phyloP scores from a whole-genome alignment of 1,140 invertebrate genomes.

The honey bee (Apis mellifera) region Amel_HAv3.1 CM009945.2:8184501-8185000 shows the following conservation, averaged over 20 bases:
- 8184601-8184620: background rate
- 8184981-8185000: too few species aligned
- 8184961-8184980: background rate
- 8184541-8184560: background rate
- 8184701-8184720: constrained; percentile 4
- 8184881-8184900: background rate
- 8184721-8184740: constrained; percentile 11
- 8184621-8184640: background rate
- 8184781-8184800: constrained; percentile 20
- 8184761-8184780: constrained; percentile 10
- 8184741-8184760: constrained; percentile 42
- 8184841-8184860: constrained; percentile 13
- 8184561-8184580: too few species aligned
- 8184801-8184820: constrained; percentile 17
- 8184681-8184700: constrained; percentile 1
- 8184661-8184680: constrained; percentile 39
- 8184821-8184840: constrained; percentile 45
- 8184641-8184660: background rate
- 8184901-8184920: background rate
- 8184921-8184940: background rate
- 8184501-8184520: too few species aligned
- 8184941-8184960: background rate
- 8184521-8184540: too few species aligned
- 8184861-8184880: constrained; percentile 21
- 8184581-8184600: background rate